Evolutionary conservation across 2,888 invertebrate species (phyloP), one percentile per base, ranked within the genome.

Genomic region (Gasteruption jaculator): DNA sequence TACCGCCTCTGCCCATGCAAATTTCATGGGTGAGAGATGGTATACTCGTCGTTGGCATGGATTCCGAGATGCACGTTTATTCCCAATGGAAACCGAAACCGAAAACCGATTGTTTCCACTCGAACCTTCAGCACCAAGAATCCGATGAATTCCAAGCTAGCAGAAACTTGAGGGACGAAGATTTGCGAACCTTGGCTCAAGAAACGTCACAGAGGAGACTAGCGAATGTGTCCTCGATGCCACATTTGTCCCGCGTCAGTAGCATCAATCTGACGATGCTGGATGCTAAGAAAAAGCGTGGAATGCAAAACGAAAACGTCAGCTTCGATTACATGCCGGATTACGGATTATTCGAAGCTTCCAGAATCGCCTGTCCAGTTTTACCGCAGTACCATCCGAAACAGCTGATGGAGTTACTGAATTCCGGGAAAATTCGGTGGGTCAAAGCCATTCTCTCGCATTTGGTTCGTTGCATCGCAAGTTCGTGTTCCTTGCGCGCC

Each of bases 11-110:
- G 33, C 99, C 99, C 0, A 97, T 97, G 90, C 94, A 96, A 68
- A 89, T 97, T 58, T 94, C 94, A 2, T 99, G 99, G 97, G 95
- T 97, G 1, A 80, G 99, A 16, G 97, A 97, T 63, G 97, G 97
- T 1, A 92, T 99, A 51, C 74, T 99, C 2, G 93, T 99, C 0
- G 95, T 99, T 2, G 99, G 97, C 2, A 96, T 99, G 96, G 95
- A 97, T 68, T 96, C 95, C 3, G 99, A 99, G 71, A 96, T 99
- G 94, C 95, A 97, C 62, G 95, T 99, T 0, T 99, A 96, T 68
- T 94, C 95, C 1, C 99, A 99, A 63, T 99, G 97, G 97, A 89
- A 89, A 61, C 86, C 90, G 0, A 82, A 84, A 58, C 69, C 71
- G 3, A 66, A 63, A 16, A 68, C 60, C 29, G 69, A 70, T 6